Percentiles rank a stretch among this genome's conserved stretches.
phyloP scores from a whole-genome alignment of 2,113 vertebrate species.

The Bujurquina vittata region DNA sequence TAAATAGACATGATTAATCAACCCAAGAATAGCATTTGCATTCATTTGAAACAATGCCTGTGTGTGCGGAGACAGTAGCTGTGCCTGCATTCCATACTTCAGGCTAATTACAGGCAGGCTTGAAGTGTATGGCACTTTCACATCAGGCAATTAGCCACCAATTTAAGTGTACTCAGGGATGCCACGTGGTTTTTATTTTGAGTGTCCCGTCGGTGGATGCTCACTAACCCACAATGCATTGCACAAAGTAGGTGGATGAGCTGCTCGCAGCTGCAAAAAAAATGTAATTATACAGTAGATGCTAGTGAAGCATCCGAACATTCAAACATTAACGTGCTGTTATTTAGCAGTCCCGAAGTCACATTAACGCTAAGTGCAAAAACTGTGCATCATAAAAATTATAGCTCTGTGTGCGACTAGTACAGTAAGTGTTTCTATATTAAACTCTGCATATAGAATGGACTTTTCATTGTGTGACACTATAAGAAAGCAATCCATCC shows the following conservation, averaged over 20 bases:
- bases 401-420: not conserved
- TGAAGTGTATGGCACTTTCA: not conserved
- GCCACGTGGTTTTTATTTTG: not conserved
- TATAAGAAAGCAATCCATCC: not conserved
- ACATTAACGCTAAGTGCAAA: not conserved
- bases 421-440: not conserved
- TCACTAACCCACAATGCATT: not conserved
- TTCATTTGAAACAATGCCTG: not conserved
- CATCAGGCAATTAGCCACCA: not conserved
- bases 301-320: not conserved
- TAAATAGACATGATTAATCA: conserved; percentile 69
- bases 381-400: not conserved
- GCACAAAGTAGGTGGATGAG: not conserved
- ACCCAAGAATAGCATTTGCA: conserved; percentile 23
- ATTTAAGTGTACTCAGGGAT: not conserved
- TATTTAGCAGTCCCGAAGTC: not conserved
- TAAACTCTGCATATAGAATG: not conserved
- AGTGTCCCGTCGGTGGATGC: not conserved
- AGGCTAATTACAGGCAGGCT: not conserved
- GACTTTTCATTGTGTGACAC: not conserved
- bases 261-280: not conserved
- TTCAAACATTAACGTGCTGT: not conserved
- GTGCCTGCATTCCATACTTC: not conserved
- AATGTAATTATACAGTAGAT: not conserved
- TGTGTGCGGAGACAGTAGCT: not conserved